Evolutionary conservation across 2,113 vertebrate species (phyloP).

Genomic region (Taxidea taxus): DNA sequence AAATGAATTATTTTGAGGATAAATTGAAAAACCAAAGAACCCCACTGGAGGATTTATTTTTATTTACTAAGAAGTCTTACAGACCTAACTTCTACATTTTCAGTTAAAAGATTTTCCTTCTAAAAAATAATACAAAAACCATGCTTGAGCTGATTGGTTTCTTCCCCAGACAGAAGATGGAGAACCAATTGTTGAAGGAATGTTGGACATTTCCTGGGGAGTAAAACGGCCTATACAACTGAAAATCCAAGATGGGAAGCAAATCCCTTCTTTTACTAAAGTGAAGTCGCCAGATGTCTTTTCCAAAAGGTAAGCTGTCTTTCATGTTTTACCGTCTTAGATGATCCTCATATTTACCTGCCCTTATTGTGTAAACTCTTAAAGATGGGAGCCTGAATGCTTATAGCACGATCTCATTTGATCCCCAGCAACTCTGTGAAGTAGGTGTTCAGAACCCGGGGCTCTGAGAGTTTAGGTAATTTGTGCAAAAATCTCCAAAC

Average conservation of each 20-base stretch:
- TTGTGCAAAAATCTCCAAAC: neutral
- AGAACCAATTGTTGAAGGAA: constrained; percentile 88
- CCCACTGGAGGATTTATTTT: neutral
- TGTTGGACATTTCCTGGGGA: constrained; percentile 93
- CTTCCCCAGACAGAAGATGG: constrained; percentile 76
- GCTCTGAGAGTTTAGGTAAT: neutral
- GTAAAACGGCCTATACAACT: constrained; percentile 89
- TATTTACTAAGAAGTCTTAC: neutral
- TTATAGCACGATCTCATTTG: neutral
- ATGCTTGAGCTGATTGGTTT: neutral
- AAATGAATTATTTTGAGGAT: neutral
- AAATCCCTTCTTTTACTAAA: constrained; percentile 78
- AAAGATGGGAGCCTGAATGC: neutral
- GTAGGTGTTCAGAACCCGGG: neutral
- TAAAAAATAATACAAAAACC: neutral
- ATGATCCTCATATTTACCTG: neutral
- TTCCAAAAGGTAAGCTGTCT: constrained; percentile 85
- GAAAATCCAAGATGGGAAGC: constrained; percentile 95
- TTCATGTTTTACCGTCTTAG: neutral
- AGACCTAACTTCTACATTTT: neutral
- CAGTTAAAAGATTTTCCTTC: neutral
- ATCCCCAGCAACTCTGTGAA: neutral
- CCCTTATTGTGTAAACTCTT: neutral
- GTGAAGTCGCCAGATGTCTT: constrained; percentile 79
- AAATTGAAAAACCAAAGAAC: neutral